Conservation (phyloP, 2,888 invertebrate species). For the Parascotia fuliginaria region DNA sequence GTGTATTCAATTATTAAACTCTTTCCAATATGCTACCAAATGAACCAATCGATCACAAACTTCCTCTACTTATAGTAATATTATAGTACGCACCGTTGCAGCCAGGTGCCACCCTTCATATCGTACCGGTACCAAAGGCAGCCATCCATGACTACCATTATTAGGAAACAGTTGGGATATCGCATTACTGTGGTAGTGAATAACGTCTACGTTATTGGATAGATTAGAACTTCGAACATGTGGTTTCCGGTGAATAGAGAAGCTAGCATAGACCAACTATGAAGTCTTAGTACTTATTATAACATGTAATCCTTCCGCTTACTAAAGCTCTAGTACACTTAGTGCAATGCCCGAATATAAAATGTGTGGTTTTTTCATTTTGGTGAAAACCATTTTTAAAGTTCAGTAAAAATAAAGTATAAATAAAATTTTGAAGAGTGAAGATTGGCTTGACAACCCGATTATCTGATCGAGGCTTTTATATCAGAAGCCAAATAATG, state of each 20-base stretch:
- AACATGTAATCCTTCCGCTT: no score
- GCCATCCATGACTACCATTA: constrained; percentile 65
- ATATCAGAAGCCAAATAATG: no score
- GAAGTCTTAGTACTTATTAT: no score
- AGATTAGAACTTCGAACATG: background rate
- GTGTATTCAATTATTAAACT: no score
- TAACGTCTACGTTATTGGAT: constrained; percentile 1
- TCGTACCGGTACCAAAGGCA: constrained; percentile 40
- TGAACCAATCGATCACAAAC: constrained; percentile 41
- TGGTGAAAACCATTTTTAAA: no score
- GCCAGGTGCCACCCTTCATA: constrained; percentile 57
- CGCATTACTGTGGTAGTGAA: constrained; percentile 29
- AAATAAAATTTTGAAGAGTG: no score
- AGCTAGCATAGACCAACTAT: background rate
- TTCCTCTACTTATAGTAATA: constrained; percentile 40
- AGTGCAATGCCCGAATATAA: no score
- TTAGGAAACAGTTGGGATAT: constrained; percentile 46
- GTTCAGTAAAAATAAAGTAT: no score
- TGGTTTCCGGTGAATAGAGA: background rate
- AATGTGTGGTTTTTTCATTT: no score
- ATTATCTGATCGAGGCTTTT: no score
- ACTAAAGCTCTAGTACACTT: no score
- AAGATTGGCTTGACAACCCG: no score
- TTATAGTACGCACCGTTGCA: constrained; percentile 50
- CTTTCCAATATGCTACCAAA: constrained; percentile 24